Evolutionary conservation across 2,797 vertebrate genomes (phyloP).

Genomic region (Anniella stebbinsi): DNA sequence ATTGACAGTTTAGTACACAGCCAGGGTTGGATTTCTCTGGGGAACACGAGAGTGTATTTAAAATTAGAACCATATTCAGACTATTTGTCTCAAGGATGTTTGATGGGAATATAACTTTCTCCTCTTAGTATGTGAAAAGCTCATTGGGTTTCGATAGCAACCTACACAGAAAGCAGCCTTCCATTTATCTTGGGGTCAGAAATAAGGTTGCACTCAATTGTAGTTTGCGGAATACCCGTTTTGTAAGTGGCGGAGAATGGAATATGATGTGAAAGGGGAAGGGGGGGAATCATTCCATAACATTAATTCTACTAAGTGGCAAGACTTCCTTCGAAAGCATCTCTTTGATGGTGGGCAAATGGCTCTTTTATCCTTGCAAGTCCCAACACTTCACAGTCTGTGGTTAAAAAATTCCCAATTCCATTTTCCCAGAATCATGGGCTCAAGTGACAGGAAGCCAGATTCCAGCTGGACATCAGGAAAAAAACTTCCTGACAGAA

Average conservation of each 20-base stretch:
- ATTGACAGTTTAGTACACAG: background rate
- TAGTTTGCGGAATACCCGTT: background rate
- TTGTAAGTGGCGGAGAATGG: conserved; percentile 5
- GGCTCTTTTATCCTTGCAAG: background rate
- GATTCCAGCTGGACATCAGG: too few species aligned
- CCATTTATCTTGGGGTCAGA: conserved; percentile 42
- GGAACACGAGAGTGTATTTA: too few species aligned
- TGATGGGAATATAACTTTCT: background rate
- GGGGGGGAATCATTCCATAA: background rate
- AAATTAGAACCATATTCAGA: background rate
- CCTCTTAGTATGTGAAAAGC: conserved; percentile 31
- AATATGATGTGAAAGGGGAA: conserved; percentile 19
- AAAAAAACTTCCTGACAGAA: too few species aligned
- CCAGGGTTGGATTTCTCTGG: background rate
- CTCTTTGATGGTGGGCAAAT: background rate
- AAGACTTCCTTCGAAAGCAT: background rate
- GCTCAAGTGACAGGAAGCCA: too few species aligned
- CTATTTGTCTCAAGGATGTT: conserved; percentile 2
- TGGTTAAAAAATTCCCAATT: background rate
- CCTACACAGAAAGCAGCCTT: conserved; percentile 44
- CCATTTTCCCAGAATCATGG: too few species aligned
- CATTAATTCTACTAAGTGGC: conserved; percentile 43
- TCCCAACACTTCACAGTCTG: background rate
- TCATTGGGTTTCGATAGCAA: conserved; percentile 16
- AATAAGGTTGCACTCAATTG: conserved; percentile 1